Evolutionary conservation across 2,888 invertebrate genomes (phyloP).

Genomic region (Papilio gigon): DNA sequence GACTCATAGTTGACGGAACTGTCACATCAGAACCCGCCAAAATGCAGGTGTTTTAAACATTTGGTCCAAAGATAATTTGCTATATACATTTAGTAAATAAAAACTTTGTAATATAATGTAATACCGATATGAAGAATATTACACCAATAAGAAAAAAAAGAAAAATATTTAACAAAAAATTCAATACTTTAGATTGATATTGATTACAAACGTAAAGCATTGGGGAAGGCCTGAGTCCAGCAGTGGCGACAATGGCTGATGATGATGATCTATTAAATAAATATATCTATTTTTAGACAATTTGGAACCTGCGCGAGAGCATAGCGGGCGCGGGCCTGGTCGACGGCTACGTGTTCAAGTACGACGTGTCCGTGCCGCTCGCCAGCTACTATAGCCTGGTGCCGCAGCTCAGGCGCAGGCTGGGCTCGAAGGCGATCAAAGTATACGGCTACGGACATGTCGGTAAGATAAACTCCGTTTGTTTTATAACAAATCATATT

Average conservation of each 20-base stretch:
- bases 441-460: slow-evolving; percentile 97
- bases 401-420: slow-evolving; percentile 84
- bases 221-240: too few species aligned
- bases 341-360: slow-evolving; percentile 96
- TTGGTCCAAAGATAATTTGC: background rate
- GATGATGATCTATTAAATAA: background rate
- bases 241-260: too few species aligned
- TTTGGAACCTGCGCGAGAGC: slow-evolving; percentile 94
- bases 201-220: too few species aligned
- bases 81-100: background rate
- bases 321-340: slow-evolving; percentile 88
- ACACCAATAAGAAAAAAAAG: too few species aligned
- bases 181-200: too few species aligned
- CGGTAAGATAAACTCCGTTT: slow-evolving; percentile 78
- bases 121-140: too few species aligned
- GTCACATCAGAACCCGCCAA: slow-evolving; percentile 91
- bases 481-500: background rate
- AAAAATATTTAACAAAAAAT: too few species aligned
- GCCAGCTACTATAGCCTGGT: slow-evolving; percentile 92
- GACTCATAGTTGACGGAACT: slow-evolving; percentile 91
- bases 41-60: slow-evolving; percentile 83
- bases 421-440: slow-evolving; percentile 84
- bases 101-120: too few species aligned
- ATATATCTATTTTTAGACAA: slow-evolving; percentile 70
- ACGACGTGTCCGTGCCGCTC: slow-evolving; percentile 96